phyloP scores from a whole-genome alignment of 2,797 vertebrate genomes.

The Lemur catta region DNA sequence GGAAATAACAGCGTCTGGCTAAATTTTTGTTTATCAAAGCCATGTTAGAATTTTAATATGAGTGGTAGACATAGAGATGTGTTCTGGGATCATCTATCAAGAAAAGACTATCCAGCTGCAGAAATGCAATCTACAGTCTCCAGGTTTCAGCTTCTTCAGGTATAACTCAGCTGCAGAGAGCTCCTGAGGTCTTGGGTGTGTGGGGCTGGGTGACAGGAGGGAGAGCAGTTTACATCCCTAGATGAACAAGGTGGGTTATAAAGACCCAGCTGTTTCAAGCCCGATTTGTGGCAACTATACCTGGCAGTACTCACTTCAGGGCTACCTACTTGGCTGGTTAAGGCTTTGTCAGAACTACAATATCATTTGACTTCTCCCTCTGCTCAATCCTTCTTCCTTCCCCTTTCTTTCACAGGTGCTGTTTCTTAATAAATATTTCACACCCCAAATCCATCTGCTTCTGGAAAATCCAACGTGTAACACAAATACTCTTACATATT shows the following conservation, averaged over 20 bases:
- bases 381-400: not conserved
- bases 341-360: not conserved
- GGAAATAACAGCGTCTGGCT: not conserved
- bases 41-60: not conserved
- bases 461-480: not conserved
- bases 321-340: not conserved
- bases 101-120: fast-evolving
- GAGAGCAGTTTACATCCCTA: not conserved
- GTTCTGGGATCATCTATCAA: no score
- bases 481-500: not conserved
- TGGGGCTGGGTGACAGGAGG: not conserved
- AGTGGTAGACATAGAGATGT: fast-evolving
- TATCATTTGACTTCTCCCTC: not conserved
- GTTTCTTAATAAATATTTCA: constrained; percentile 32
- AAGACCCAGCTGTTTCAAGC: fast-evolving
- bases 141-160: not conserved
- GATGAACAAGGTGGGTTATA: not conserved
- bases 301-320: fast-evolving
- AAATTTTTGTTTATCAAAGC: not conserved
- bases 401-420: not conserved
- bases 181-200: not conserved
- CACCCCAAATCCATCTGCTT: not conserved
- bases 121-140: not conserved
- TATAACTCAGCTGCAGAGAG: not conserved
- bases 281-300: fast-evolving